A percentile compares a stretch with the other conserved stretches of the same genome.
These are phyloP conservation scores for Acanthacorydalis orientalis DNA, from an alignment of 2,888 invertebrate species.

Conservation along the genomic window DNA sequence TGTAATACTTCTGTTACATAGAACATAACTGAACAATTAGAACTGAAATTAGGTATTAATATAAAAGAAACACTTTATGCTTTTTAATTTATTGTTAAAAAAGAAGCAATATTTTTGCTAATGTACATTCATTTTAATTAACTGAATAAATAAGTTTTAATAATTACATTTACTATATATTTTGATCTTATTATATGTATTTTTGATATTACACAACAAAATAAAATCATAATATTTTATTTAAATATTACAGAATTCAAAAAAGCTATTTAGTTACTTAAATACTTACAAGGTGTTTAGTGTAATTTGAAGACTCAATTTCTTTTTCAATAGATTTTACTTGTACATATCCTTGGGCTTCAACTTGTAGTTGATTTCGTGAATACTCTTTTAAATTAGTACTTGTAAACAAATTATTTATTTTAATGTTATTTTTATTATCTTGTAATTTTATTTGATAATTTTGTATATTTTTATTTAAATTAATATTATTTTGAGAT, in stretches of 20 bases:
- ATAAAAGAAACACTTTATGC: too few relatives aligned
- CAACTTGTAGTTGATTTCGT: conserved; percentile 48
- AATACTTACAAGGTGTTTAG: conserved; percentile 28
- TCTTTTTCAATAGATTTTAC: conserved; percentile 44
- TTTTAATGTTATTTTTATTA: conserved; percentile 21
- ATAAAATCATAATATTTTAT: background rate
- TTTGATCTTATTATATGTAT: too few relatives aligned
- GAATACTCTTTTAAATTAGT: conserved; percentile 36
- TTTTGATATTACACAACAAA: background rate
- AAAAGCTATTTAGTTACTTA: background rate
- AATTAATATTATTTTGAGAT: conserved; percentile 15
- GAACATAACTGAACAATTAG: too few relatives aligned
- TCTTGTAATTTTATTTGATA: conserved; percentile 2
- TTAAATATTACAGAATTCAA: background rate
- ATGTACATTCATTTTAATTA: too few relatives aligned
- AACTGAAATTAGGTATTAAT: too few relatives aligned
- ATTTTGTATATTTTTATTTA: conserved; percentile 18
- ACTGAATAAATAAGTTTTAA: too few relatives aligned
- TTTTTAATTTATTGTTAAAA: too few relatives aligned
- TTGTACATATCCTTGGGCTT: conserved; percentile 45
- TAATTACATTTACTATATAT: too few relatives aligned
- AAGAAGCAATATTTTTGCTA: too few relatives aligned
- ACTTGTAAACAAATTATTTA: conserved; percentile 26
- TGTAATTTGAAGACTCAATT: conserved; percentile 20
- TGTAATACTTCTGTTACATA: too few relatives aligned